A percentile compares a stretch with the other conserved stretches of the same genome.
phyloP scores from a whole-genome alignment of 2,113 vertebrate species.

The Oxygymnocypris stewartii region DNA sequence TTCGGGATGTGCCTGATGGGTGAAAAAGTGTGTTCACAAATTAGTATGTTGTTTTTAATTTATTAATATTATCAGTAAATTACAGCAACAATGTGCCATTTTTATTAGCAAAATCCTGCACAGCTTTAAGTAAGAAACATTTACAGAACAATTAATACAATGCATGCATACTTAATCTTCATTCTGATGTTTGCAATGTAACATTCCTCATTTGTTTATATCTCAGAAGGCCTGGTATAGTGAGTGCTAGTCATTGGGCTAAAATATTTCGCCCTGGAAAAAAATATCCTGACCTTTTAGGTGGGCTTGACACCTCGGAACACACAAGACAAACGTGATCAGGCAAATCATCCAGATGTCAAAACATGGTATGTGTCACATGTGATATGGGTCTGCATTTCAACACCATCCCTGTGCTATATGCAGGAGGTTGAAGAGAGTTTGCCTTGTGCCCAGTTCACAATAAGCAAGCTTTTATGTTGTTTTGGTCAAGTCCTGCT shows the following conservation, averaged over 20 bases:
- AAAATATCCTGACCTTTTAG: neutral
- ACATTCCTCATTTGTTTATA: neutral
- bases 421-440: neutral
- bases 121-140: neutral
- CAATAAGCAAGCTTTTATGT: neutral
- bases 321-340: neutral
- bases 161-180: neutral
- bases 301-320: neutral
- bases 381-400: neutral
- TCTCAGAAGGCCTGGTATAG: neutral
- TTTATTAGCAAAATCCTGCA: neutral
- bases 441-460: conserved; percentile 11
- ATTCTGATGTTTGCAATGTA: neutral
- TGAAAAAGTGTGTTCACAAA: neutral
- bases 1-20: neutral
- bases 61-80: neutral
- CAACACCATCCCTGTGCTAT: conserved; percentile 5
- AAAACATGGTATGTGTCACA: conserved; percentile 33
- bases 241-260: neutral
- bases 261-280: neutral
- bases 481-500: neutral
- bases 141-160: too few species aligned
- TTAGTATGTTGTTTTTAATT: neutral
- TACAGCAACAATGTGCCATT: neutral
- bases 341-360: conserved; percentile 8